These are phyloP conservation scores for Ornithoptera priamus DNA, from an alignment of 2,888 invertebrate genomes.

Conservation along the genomic window DNA sequence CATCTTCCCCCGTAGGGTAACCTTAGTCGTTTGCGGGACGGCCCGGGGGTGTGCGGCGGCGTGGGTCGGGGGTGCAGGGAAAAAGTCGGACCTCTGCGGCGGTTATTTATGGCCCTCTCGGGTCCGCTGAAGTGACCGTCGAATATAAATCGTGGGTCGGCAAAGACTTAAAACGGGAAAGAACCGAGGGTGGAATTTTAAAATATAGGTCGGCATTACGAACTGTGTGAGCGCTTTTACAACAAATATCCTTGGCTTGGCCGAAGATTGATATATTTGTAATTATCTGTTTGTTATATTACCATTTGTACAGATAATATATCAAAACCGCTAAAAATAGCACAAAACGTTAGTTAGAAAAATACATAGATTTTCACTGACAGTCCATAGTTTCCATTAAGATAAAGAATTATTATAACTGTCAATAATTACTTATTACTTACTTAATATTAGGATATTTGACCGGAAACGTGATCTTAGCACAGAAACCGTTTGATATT, in stretches of 20 bases:
- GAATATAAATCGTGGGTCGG: slow-evolving; percentile 74
- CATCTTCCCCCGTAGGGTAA: slow-evolving; percentile 70
- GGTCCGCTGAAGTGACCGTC: slow-evolving; percentile 72
- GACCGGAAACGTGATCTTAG: no score
- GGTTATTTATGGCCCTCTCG: slow-evolving; percentile 78
- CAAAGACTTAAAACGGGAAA: slow-evolving; percentile 72
- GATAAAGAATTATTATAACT: no score
- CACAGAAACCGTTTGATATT: no score
- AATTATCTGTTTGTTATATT: no score
- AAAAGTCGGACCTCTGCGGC: slow-evolving; percentile 56
- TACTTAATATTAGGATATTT: no score
- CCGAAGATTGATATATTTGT: not conserved
- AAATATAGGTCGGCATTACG: slow-evolving; percentile 27
- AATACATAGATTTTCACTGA: no score
- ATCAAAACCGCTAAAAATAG: no score
- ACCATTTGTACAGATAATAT: no score
- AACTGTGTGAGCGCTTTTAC: slow-evolving; percentile 10
- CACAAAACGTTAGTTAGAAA: no score
- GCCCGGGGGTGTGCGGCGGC: slow-evolving; percentile 40
- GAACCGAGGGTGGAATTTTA: slow-evolving; percentile 40
- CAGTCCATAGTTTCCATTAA: no score
- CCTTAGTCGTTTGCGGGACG: slow-evolving; percentile 73
- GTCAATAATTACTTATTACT: no score
- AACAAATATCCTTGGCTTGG: slow-evolving; percentile 6
- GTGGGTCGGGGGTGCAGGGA: slow-evolving; percentile 46